These are phyloP conservation scores for Penaeus indicus DNA, from an alignment of 1,140 invertebrate genomes.

Conservation along the genomic window DNA sequence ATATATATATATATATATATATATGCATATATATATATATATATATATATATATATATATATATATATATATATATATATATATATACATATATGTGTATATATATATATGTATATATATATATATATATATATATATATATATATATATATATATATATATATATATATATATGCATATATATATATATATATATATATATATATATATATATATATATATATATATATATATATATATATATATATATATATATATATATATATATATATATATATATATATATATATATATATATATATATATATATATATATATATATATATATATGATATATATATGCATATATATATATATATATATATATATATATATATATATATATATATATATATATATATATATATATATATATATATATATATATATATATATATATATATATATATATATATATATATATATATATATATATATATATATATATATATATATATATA, in stretches of 20 bases:
- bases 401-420: slow-evolving; percentile 14
- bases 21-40: slow-evolving; percentile 19
- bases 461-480: slow-evolving; percentile 24
- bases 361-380: slow-evolving; percentile 38
- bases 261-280: neutral
- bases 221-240: too few relatives aligned
- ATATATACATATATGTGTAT: slow-evolving; percentile 1
- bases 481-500: slow-evolving; percentile 36
- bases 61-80: slow-evolving; percentile 9
- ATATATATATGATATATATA: slow-evolving; percentile 28
- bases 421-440: slow-evolving; percentile 27
- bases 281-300: slow-evolving; percentile 1
- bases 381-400: slow-evolving; percentile 31
- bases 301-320: slow-evolving; percentile 24
- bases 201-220: too few relatives aligned
- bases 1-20: slow-evolving; percentile 30
- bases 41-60: slow-evolving; percentile 21
- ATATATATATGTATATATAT: neutral
- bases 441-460: slow-evolving; percentile 28
- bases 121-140: too few relatives aligned
- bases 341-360: slow-evolving; percentile 9
- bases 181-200: too few relatives aligned
- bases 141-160: too few relatives aligned
- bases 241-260: neutral
- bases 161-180: too few relatives aligned